Percentiles rank a stretch among this genome's conserved stretches.
phyloP scores from a whole-genome alignment of 2,888 invertebrate species.

The Adineta ricciae region DNA sequence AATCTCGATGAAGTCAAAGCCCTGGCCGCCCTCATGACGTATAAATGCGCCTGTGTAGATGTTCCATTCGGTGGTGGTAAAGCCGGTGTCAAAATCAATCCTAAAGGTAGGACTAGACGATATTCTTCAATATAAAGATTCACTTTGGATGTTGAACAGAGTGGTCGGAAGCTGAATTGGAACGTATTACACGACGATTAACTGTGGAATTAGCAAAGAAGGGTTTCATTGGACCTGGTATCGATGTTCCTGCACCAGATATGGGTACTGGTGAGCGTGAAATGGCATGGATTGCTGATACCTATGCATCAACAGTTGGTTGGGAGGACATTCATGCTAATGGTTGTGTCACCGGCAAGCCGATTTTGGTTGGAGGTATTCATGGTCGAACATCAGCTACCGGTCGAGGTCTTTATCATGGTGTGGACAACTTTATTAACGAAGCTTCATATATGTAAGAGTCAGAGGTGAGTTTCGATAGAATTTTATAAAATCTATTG shows the following conservation, averaged over 20 bases:
- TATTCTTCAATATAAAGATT: too few relatives aligned
- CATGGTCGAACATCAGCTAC: conserved; percentile 94
- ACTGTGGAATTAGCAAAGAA: conserved; percentile 91
- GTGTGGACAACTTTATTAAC: conserved; percentile 81
- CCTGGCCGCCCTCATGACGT: conserved; percentile 89
- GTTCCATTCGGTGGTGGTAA: conserved; percentile 87
- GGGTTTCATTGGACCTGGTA: conserved; percentile 85
- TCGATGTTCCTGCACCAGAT: conserved; percentile 98
- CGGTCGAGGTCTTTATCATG: conserved; percentile 69
- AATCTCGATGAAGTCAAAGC: conserved; percentile 87
- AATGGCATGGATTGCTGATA: conserved; percentile 88
- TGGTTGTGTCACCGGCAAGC: conserved; percentile 93
- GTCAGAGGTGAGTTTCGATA: too few relatives aligned
- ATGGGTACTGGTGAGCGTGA: conserved; percentile 94
- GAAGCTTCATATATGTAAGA: conserved; percentile 76
- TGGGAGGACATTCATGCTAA: conserved; percentile 84
- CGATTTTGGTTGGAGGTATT: conserved; percentile 88
- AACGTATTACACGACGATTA: conserved; percentile 86
- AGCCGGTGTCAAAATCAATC: conserved; percentile 89
- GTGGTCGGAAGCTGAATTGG: conserved; percentile 81
- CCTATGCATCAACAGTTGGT: conserved; percentile 82
- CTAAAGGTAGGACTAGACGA: conserved; percentile 53
- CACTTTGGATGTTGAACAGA: conserved; percentile 41
- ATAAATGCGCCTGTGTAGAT: conserved; percentile 96
- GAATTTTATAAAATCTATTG: too few relatives aligned